phyloP scores from a whole-genome alignment of 1,140 invertebrate species.

The Papilio dardanus region DNA sequence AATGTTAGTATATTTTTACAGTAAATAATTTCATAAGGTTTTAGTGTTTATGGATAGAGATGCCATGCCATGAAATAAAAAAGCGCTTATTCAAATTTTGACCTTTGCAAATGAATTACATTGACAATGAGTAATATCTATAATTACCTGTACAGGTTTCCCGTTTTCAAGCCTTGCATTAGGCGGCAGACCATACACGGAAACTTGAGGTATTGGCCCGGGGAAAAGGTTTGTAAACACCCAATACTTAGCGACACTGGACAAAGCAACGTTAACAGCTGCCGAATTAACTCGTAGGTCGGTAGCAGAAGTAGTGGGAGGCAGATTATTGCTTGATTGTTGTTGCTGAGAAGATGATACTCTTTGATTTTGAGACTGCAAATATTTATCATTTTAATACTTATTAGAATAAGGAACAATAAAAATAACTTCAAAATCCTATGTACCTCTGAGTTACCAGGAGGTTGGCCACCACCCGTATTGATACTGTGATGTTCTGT shows the following conservation, averaged over 20 bases:
- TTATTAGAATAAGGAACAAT: conserved; percentile 46
- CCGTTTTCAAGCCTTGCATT: conserved; percentile 83
- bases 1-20: background rate
- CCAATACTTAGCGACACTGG: conserved; percentile 86
- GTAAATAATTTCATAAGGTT: too few relatives aligned
- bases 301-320: conserved; percentile 82
- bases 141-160: conserved; percentile 83
- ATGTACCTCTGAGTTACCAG: conserved; percentile 82
- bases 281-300: conserved; percentile 84
- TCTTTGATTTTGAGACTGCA: conserved; percentile 71
- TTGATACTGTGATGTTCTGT: conserved; percentile 82
- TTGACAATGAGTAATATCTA: conserved; percentile 26
- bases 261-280: conserved; percentile 84
- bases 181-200: conserved; percentile 83
- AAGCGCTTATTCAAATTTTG: conserved; percentile 1
- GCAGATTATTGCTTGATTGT: conserved; percentile 63
- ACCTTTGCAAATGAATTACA: conserved; percentile 19
- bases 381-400: conserved; percentile 49
- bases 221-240: conserved; percentile 86
- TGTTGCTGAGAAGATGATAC: conserved; percentile 63
- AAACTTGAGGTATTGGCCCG: conserved; percentile 85
- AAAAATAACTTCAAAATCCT: conserved; percentile 56
- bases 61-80: background rate
- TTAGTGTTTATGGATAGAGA: background rate
- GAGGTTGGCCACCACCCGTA: conserved; percentile 80